A percentile compares a stretch with the other conserved stretches of the same genome.
Conservation (phyloP, 2,113 vertebrate genomes). For the Eclectus roratus region DNA sequence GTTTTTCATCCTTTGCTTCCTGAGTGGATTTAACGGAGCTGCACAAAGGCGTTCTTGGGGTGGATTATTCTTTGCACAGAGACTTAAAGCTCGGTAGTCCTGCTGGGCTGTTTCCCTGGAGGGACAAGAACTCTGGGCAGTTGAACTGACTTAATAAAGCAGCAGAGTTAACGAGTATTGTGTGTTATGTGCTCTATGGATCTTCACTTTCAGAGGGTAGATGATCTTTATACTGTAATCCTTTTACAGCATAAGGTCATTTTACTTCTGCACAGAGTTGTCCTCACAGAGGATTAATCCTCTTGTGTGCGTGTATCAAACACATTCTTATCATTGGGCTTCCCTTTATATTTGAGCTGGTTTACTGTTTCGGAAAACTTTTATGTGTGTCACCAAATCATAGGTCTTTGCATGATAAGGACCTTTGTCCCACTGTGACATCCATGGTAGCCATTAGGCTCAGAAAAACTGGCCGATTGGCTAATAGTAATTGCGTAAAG, state of each 20-base stretch:
- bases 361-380: neutral
- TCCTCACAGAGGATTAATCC: neutral
- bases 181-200: neutral
- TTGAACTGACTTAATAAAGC: neutral
- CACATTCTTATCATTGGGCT: neutral
- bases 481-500: neutral
- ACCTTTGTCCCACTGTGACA: neutral
- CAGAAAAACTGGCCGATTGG: neutral
- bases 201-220: neutral
- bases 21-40: neutral
- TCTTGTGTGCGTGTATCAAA: neutral
- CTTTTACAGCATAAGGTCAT: neutral
- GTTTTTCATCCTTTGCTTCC: neutral
- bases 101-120: neutral
- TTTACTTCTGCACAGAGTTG: neutral
- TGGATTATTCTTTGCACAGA: neutral
- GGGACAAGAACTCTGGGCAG: neutral
- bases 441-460: neutral
- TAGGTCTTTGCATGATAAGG: neutral
- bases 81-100: neutral
- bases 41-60: neutral
- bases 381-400: neutral
- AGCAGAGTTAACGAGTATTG: neutral
- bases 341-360: neutral
- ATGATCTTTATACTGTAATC: neutral